Conservation (phyloP, 2,797 vertebrate genomes). For the Diplodus puntazzo region DNA sequence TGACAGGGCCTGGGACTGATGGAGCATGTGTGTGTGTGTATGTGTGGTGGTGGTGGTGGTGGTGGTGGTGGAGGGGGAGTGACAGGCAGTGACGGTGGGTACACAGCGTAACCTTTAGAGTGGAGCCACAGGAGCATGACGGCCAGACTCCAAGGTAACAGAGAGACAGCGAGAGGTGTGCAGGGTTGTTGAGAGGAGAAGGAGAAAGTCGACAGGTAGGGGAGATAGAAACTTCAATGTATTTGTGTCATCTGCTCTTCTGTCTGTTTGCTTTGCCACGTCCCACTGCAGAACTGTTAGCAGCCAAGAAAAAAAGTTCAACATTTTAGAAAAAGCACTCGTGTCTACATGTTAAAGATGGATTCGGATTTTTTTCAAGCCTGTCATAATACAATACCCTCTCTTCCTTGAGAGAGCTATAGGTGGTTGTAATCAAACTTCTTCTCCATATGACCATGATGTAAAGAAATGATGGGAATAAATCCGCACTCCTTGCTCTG, state of each 20-base stretch:
- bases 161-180: slow-evolving; percentile 68
- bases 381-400: background rate
- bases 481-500: background rate
- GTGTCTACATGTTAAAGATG: background rate
- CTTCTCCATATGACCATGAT: background rate
- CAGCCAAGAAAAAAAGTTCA: slow-evolving; percentile 22
- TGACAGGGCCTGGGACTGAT: slow-evolving; percentile 73
- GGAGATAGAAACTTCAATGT: slow-evolving; percentile 71
- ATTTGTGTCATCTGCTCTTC: slow-evolving; percentile 73
- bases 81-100: slow-evolving; percentile 83
- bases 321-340: slow-evolving; percentile 26
- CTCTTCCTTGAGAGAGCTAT: background rate
- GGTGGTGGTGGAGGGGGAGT: slow-evolving; percentile 60
- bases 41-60: slow-evolving; percentile 6
- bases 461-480: background rate
- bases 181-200: slow-evolving; percentile 63
- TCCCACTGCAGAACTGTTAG: slow-evolving; percentile 34
- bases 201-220: slow-evolving; percentile 75
- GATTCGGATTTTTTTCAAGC: background rate
- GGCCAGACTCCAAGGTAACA: slow-evolving; percentile 82
- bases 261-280: slow-evolving; percentile 58
- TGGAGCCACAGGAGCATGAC: slow-evolving; percentile 84
- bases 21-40: slow-evolving; percentile 38
- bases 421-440: background rate
- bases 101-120: slow-evolving; percentile 85